Conservation (phyloP, 2,888 invertebrate genomes). For the Nymphalis c-album region DNA sequence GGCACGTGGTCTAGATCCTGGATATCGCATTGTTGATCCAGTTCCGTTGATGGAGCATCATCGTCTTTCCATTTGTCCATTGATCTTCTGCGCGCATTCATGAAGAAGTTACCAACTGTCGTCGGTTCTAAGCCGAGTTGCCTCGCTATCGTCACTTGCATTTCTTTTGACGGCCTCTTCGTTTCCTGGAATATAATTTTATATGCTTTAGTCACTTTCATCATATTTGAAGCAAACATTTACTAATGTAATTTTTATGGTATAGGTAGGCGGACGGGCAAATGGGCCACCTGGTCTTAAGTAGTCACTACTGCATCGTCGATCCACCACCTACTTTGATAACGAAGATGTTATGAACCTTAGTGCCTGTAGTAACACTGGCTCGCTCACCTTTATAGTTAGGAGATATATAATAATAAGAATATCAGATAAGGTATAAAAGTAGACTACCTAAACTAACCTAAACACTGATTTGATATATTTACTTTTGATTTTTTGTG, state of each 20-base stretch:
- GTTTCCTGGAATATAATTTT: conserved; percentile 88
- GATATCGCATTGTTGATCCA: conserved; percentile 79
- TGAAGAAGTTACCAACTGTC: conserved; percentile 99
- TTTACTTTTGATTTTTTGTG: too few species aligned
- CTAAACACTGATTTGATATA: too few species aligned
- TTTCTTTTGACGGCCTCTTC: conserved; percentile 99
- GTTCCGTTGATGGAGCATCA: conserved; percentile 84
- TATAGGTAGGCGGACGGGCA: too few species aligned
- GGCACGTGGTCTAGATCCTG: conserved; percentile 75
- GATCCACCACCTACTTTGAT: too few species aligned
- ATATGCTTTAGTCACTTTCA: neutral
- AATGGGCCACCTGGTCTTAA: too few species aligned
- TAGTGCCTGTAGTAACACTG: too few species aligned
- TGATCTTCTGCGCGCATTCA: conserved; percentile 99
- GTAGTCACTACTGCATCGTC: too few species aligned
- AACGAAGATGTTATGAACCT: too few species aligned
- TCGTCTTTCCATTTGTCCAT: conserved; percentile 99
- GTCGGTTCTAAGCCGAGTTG: conserved; percentile 98
- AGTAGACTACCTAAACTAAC: too few species aligned
- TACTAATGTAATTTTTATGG: neutral
- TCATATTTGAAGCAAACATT: neutral
- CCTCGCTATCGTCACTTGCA: conserved; percentile 99
- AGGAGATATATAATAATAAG: too few species aligned
- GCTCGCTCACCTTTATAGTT: too few species aligned
- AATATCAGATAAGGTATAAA: too few species aligned